Evolutionary conservation across 2,888 invertebrate species (phyloP).

Genomic region (Aphrophora alni): DNA sequence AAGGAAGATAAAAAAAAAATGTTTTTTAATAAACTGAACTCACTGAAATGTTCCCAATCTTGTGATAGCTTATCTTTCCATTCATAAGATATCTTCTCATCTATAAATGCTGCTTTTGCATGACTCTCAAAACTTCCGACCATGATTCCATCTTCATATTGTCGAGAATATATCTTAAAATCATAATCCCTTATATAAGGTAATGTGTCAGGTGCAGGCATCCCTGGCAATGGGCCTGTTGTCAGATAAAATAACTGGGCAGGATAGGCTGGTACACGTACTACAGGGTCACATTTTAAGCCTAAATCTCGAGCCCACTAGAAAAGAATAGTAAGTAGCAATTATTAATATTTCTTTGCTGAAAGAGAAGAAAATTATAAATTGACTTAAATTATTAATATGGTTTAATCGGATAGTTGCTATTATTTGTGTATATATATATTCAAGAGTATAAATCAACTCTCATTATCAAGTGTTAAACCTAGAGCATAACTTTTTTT

Average conservation of each 20-base stretch:
- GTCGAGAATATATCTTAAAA: constrained; percentile 66
- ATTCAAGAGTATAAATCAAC: too few relatives aligned
- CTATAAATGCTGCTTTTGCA: constrained; percentile 68
- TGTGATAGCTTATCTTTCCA: constrained; percentile 62
- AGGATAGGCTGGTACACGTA: constrained; percentile 72
- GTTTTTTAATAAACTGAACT: too few relatives aligned
- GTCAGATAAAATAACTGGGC: constrained; percentile 73
- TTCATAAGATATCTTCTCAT: constrained; percentile 58
- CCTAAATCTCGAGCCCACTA: constrained; percentile 69
- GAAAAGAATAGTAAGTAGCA: too few relatives aligned
- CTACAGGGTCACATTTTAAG: constrained; percentile 62
- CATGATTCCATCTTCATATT: constrained; percentile 66
- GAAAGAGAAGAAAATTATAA: too few relatives aligned
- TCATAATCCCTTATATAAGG: constrained; percentile 71
- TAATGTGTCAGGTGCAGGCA: constrained; percentile 55
- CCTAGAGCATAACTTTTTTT: too few relatives aligned
- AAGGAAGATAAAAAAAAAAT: too few relatives aligned
- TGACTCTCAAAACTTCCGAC: constrained; percentile 71
- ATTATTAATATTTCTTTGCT: too few relatives aligned
- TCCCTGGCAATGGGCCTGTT: constrained; percentile 59
- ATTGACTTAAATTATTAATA: too few relatives aligned
- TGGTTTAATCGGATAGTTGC: too few relatives aligned
- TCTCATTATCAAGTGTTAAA: too few relatives aligned
- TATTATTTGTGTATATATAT: too few relatives aligned
- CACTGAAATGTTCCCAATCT: constrained; percentile 67